These are phyloP conservation scores for Gandaritis pyraliata DNA, from an alignment of 2,888 invertebrate genomes.

Conservation along the genomic window DNA sequence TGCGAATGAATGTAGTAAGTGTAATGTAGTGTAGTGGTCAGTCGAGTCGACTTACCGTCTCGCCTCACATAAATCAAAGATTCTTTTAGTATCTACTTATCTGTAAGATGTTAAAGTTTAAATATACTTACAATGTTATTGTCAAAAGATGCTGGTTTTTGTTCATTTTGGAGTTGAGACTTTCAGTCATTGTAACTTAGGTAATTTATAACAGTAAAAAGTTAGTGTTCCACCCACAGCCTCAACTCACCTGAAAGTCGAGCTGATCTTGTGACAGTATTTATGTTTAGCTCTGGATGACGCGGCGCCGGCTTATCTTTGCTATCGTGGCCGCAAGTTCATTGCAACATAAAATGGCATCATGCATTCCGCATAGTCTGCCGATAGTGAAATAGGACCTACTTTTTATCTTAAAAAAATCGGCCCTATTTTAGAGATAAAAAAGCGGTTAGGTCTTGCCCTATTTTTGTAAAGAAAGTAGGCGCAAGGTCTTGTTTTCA, in stretches of 20 bases:
- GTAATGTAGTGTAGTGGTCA: conserved; percentile 20
- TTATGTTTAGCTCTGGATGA: too few species aligned
- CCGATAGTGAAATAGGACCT: conserved; percentile 3
- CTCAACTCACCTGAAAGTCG: background rate
- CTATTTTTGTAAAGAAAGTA: conserved; percentile 63
- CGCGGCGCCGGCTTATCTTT: too few species aligned
- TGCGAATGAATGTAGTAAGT: conserved; percentile 16
- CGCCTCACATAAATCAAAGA: conserved; percentile 35
- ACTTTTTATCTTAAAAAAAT: background rate
- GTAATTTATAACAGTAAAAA: background rate
- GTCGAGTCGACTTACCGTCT: conserved; percentile 27
- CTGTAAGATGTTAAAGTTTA: conserved; percentile 37
- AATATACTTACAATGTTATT: conserved; percentile 34
- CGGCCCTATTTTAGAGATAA: too few species aligned
- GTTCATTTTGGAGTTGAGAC: conserved; percentile 27
- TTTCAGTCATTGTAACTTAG: conserved; percentile 9
- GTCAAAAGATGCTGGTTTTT: conserved; percentile 38
- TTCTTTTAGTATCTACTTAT: conserved; percentile 37
- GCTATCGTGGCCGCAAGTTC: too few species aligned
- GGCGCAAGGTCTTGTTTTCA: conserved; percentile 50
- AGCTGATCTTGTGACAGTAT: background rate
- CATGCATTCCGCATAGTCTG: background rate
- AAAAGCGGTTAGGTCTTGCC: conserved; percentile 52
- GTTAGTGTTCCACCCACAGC: background rate
- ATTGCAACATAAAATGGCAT: background rate